Evolutionary conservation across 2,888 invertebrate species (phyloP), one percentile per base, ranked within the genome.

Genomic region (Sinopyrophorus schimmeli): DNA sequence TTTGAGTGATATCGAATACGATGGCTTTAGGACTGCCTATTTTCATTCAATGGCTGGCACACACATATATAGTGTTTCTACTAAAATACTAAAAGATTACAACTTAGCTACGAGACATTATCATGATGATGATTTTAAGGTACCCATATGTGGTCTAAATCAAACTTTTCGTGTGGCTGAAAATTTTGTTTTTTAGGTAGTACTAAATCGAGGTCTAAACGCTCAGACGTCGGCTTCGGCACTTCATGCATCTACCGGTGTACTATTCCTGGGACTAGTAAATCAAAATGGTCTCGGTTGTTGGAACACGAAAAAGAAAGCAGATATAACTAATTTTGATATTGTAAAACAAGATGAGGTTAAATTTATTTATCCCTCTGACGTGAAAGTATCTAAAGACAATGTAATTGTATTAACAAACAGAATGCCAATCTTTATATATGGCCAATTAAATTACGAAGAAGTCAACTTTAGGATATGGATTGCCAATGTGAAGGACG

Each of bases 31-130:
- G 37, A 77, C 77, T 1, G 79, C 86, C 0, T 88, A 82, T 73
- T 91, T 90, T 77, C 90, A 91, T 65, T 79, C 90, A 0, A 80
- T 91, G 80, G 80, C 87, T 28, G 83, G 88, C 58, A 81, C 77
- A 5, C 79, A 83, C 43, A 84, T 89, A 71, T 89, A 86, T 66
- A 71, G 76, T 0, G 87, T 89, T 0, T 82, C 84, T 10, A 87
- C 86, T 0, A 76, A 76, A 17, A 72, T 86, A 3, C 58, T 86
- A 14, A 74, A 78, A 64, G 72, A 83, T 68, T 75, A 78, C 58
- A 72, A 75, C 1, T 68, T 77, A 53, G 77, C 81, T 0, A 76
- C 76, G 1, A 73, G 79, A 24, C 71, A 73, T 0, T 76, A 77
- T 57, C 80, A 80, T 59, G 79, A 74, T 34, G 61, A 71, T 26